Base-by-base conservation (phyloP, 2,888 invertebrate genomes). In the Cancer borealis region DNA sequence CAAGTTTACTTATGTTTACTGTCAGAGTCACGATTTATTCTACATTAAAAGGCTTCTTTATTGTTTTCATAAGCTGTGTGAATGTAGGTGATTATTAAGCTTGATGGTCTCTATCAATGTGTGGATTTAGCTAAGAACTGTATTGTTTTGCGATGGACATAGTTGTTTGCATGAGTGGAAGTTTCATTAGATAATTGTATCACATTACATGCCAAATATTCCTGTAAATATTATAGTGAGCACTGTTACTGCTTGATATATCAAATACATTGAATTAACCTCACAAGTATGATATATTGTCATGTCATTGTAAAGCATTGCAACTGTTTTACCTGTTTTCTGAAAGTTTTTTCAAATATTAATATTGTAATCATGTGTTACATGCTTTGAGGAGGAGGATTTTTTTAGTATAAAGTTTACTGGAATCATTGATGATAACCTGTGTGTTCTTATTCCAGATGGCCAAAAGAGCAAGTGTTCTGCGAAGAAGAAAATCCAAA, bases 381-480 rank as follows among this genome's bases (percentile, higher is more conserved):
- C 12, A 39, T 84, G 39, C 17, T 84, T 84, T 12, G 73, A 73
- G 73, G 10, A n/a, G n/a, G n/a, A 73, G 6, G 10, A 73, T 73
- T 26, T 73, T 17, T 73, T 73, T 73, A 39, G 39, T 26, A 26
- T n/a, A 73, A 73, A 26, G 10, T 73, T 73, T 73, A 3, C 73
- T 73, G 26, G 10, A 26, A 73, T 10, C 26, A 73, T 26, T 73
- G n/a, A n/a, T 73, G 26, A 73, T 73, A 26, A 73, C 10, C n/a
- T 73, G n/a, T 73, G 26, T 73, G n/a, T 73, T 73, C 26, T 73
- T 73, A 26, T 73, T 73, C 73, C 26, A 73, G 73, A 73, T 98
- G 96, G 98, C 98, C 95, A 98, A 98, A 96, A 97, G 98, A 96
- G 98, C 98, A 96, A 98, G 98, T 96, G 97, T 98, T 96, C 97